Base-by-base conservation (phyloP, 2,113 vertebrate species). In the Chunga burmeisteri region DNA sequence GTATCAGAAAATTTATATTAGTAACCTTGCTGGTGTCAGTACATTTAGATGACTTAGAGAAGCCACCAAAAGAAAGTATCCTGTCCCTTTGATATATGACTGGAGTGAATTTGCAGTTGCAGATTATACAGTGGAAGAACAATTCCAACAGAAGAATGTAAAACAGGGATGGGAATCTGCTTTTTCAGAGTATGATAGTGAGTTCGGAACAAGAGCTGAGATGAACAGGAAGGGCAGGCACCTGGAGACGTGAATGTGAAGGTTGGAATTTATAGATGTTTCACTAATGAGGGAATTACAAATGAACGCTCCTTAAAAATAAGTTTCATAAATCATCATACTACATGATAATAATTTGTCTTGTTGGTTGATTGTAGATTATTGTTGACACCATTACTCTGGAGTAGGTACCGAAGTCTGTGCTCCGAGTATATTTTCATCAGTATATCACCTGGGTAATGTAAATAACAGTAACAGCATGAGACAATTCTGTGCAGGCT, bases 41-140 rank as follows among this genome's bases (percentile, higher is more conserved):
- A 63, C 27, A 21, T 68, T 81, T 85, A 80, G 46, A 62, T 75
- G 50, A 91, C 34, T 92, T 93, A 84, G 19, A 86, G 81, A 91
- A 95, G 53, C 17, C 44, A 78, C 21, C 34, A 53, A 70, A 96
- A 81, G 13, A 55, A 62, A 92, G 32, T 23, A 58, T 46, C 44
- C 6, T 0, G 2, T 74, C 47, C 20, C 10, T 94, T 50, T 73
- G 61, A 42, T 67, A 27, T 23, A 34, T 29, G 52, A 66, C 9
- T 79, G 68, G 34, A 49, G 36, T 52, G 44, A 86, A 56, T 84
- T 92, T 92, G 84, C 52, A 52, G 50, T 62, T 87, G 82, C 11
- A 65, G 49, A 44, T 68, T 87, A 55, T 53, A 32, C 44, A 79
- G 38, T 9, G 15, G n/a, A 92, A 85, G 83, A 94, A 70, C 26